Percentiles rank a stretch among this genome's conserved stretches.
Conservation (phyloP, 1,140 invertebrate species). For the Caenorhabditis tropicalis region DNA sequence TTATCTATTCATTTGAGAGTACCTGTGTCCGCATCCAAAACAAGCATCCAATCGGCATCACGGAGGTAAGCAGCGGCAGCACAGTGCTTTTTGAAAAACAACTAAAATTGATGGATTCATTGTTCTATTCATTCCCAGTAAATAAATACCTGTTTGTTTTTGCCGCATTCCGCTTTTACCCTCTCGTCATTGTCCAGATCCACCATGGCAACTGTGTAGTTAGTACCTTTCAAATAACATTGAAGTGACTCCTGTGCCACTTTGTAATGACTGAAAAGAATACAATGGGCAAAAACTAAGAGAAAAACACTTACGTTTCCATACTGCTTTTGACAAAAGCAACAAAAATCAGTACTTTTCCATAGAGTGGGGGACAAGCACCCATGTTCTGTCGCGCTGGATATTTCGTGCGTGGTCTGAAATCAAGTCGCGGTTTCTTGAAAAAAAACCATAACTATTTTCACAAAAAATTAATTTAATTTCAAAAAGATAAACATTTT, state of each 20-base stretch:
- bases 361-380: slow-evolving; percentile 57
- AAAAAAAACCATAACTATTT: not conserved
- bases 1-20: not conserved
- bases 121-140: not conserved
- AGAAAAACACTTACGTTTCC: slow-evolving; percentile 59
- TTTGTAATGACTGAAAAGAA: slow-evolving; percentile 62
- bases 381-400: slow-evolving; percentile 62
- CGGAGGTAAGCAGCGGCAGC: slow-evolving; percentile 69
- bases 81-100: slow-evolving; percentile 71
- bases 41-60: slow-evolving; percentile 65
- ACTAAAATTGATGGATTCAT: slow-evolving; percentile 57
- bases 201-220: slow-evolving; percentile 64
- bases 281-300: not conserved
- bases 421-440: not conserved
- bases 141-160: slow-evolving; percentile 66
- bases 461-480: not conserved
- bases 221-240: slow-evolving; percentile 66
- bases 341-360: slow-evolving; percentile 62
- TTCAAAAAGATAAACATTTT: too few species aligned
- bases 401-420: slow-evolving; percentile 32
- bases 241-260: slow-evolving; percentile 69
- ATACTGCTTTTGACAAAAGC: slow-evolving; percentile 60
- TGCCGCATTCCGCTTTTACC: slow-evolving; percentile 56
- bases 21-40: slow-evolving; percentile 65
- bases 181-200: slow-evolving; percentile 66